Evolutionary conservation across 1,140 invertebrate species (phyloP), one percentile per base, ranked within the genome.

Genomic region (Trinorchestia longiramus): DNA sequence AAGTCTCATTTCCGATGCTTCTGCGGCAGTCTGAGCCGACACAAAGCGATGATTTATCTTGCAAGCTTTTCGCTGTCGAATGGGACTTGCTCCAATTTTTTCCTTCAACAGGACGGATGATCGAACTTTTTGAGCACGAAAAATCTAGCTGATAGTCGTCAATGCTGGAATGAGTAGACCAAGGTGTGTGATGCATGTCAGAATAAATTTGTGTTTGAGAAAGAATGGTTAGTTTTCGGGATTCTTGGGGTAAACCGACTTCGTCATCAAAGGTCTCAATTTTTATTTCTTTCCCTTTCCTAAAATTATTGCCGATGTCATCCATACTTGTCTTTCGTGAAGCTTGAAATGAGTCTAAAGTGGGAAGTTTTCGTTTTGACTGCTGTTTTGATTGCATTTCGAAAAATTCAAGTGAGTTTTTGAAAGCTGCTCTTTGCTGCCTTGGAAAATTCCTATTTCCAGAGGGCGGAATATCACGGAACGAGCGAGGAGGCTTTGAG

Each of bases 11-110:
- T 90, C 88, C 88, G 88, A 43, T 90, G 88, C 43, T 90, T 43
- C 43, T 90, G 88, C 43, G 88, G 88, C 41, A 90, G 88, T 90
- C 88, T 42, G 88, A 90, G 88, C 88, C 88, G 43, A 43, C 88
- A 42, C 88, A 90, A 90, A 90, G 43, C 88, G 88, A 42, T 90
- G 88, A 90, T 90, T 90, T 90, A 42, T 90, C 88, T 90, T 28
- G 41, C 88, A 42, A 42, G n/a, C n/a, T 43, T 4, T 43, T 90
- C 88, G 88, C 88, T 41, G n/a, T 43, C 88, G 88, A 41, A 41
- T 41, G 43, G 43, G 43, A 36, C 88, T 43, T 90, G 88, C n/a
- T 43, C 41, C 88, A 90, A 42, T 43, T 90, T 90, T 90, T 43
- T 43, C 41, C 88, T 43, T 90, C 88, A 90, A 43, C n/a, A 42